Evolutionary conservation across 2,888 invertebrate genomes (phyloP), one percentile per base, ranked within the genome.

Genomic region (Melieria omissa): DNA sequence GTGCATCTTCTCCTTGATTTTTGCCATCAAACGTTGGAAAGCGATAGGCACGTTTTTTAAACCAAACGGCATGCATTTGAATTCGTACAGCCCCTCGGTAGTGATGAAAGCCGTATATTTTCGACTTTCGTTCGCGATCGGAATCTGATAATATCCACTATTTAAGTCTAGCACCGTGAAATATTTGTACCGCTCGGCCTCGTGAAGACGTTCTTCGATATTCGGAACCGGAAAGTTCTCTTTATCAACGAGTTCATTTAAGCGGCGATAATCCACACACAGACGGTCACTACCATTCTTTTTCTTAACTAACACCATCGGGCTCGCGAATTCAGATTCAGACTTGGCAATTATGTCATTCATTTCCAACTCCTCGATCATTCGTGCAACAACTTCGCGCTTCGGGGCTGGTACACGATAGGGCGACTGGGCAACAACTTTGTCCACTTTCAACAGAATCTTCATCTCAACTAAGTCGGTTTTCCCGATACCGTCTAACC

Each of bases 331-430:
- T 8, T 49, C 66, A 8, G 74, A 75, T 52, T 66, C 58, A 9
- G 73, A 75, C 54, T 65, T 54, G 45, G 57, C 55, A 62, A 74
- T 73, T 2, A 77, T 75, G 41, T 74, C 71, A 46, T 77, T 75
- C 7, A 6, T 9, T 14, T 71, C 49, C 5, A 77, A 63, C 54
- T 77, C 72, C 9, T 67, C 44, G 10, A 76, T 70, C 66, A 75
- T 73, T 57, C 68, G 7, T 8, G 47, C 52, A 5, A 74, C 69
- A 1, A 63, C 14, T 10, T 41, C 44, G 57, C 71, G 70, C 57
- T 74, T 76, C 41, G 65, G 72, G 65, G 67, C 71, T 3, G 77
- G 75, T 2, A 75, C 55, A 44, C 75, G 58, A 64, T 76, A 74
- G 46, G 75, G 71, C 41, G 61, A 49, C 64, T 73, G 60, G 12